Evolutionary conservation across 1,140 invertebrate genomes (phyloP).

Genomic region (Zaprionus nigranus): DNA sequence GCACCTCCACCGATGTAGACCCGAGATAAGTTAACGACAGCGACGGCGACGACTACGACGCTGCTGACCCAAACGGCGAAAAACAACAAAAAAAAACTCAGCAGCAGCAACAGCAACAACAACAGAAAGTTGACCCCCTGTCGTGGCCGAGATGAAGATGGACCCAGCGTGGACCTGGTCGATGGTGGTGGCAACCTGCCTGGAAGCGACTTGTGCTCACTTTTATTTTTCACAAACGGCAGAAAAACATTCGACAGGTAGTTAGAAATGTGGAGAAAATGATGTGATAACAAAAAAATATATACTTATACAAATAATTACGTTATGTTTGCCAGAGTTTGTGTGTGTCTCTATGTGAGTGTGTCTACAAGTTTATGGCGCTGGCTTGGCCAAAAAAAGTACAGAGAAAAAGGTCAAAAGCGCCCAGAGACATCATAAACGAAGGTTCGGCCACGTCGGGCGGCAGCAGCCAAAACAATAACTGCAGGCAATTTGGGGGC

Average conservation of each 20-base stretch:
- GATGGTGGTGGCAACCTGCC: slow-evolving; percentile 38
- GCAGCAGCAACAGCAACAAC: background rate
- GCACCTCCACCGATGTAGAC: slow-evolving; percentile 74
- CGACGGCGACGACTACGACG: slow-evolving; percentile 31
- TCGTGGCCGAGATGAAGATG: slow-evolving; percentile 34
- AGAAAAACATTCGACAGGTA: slow-evolving; percentile 68
- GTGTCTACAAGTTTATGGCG: slow-evolving; percentile 49
- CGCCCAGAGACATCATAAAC: slow-evolving; percentile 78
- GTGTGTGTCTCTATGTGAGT: background rate
- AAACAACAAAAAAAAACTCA: background rate
- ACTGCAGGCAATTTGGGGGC: slow-evolving; percentile 74
- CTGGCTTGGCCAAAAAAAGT: slow-evolving; percentile 35
- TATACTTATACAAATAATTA: slow-evolving; percentile 31
- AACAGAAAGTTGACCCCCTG: slow-evolving; percentile 36
- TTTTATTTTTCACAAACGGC: slow-evolving; percentile 78
- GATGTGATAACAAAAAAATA: slow-evolving; percentile 68
- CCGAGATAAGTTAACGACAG: slow-evolving; percentile 77
- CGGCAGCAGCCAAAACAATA: slow-evolving; percentile 73
- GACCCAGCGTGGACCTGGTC: slow-evolving; percentile 14
- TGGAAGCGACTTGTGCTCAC: slow-evolving; percentile 56
- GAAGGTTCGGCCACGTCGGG: slow-evolving; percentile 52
- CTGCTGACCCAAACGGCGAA: slow-evolving; percentile 35
- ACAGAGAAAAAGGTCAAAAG: slow-evolving; percentile 70
- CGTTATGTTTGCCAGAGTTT: slow-evolving; percentile 1
- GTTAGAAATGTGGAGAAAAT: slow-evolving; percentile 63